Evolutionary conservation across 2,797 vertebrate genomes (phyloP).

Genomic region (Trichosurus vulpecula): DNA sequence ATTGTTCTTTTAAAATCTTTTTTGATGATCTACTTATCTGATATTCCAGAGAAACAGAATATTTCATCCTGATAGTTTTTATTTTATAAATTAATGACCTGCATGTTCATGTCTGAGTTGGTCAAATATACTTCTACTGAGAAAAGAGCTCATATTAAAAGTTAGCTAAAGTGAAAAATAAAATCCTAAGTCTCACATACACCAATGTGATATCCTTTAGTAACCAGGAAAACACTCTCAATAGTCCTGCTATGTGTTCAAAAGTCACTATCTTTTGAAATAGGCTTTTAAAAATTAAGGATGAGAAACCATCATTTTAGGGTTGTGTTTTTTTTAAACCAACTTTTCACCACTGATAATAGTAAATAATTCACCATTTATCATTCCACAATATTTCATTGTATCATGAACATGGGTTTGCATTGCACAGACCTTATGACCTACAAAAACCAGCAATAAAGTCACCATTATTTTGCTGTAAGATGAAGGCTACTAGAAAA

Average conservation of each 20-base stretch:
- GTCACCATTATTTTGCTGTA: slow-evolving; percentile 53
- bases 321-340: not conserved
- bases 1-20: slow-evolving; percentile 62
- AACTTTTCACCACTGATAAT: slow-evolving; percentile 56
- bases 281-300: slow-evolving; percentile 46
- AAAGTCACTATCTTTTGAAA: slow-evolving; percentile 56
- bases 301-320: slow-evolving; percentile 47
- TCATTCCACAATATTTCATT: slow-evolving; percentile 27
- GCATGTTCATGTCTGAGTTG: slow-evolving; percentile 61
- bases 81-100: slow-evolving; percentile 58
- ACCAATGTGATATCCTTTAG: slow-evolving; percentile 55
- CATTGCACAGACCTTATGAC: slow-evolving; percentile 7
- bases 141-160: slow-evolving; percentile 65
- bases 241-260: slow-evolving; percentile 55
- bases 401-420: slow-evolving; percentile 21
- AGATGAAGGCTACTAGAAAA: slow-evolving; percentile 11
- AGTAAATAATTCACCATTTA: slow-evolving; percentile 43
- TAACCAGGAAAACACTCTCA: slow-evolving; percentile 64
- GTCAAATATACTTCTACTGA: slow-evolving; percentile 56
- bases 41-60: slow-evolving; percentile 59
- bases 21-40: slow-evolving; percentile 60
- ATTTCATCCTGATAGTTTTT: slow-evolving; percentile 47
- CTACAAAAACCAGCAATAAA: slow-evolving; percentile 23
- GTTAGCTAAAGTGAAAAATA: slow-evolving; percentile 61
- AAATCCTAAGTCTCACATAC: slow-evolving; percentile 38